phyloP scores from a whole-genome alignment of 2,113 vertebrate species.

The Corythoichthys haematopterus region DNA sequence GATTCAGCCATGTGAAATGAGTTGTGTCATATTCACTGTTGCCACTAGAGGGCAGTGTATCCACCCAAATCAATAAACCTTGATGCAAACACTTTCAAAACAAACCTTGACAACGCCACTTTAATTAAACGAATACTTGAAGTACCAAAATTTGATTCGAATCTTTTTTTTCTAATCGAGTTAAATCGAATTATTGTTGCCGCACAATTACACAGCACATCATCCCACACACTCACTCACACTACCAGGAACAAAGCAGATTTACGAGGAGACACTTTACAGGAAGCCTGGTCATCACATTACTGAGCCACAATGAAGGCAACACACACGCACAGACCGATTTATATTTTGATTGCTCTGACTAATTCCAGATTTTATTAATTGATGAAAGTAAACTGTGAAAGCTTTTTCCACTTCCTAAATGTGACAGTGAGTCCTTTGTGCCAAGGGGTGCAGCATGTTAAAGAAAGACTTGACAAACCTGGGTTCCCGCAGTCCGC shows the following conservation, averaged over 20 bases:
- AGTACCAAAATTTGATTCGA: no score
- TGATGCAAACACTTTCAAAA: no score
- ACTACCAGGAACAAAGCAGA: background rate
- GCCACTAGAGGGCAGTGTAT: no score
- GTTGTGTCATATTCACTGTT: no score
- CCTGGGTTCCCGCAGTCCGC: constrained; percentile 71
- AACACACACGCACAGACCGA: background rate
- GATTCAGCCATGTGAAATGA: no score
- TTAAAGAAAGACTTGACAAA: constrained; percentile 6
- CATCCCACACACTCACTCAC: background rate
- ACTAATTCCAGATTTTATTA: background rate
- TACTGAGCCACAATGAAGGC: background rate
- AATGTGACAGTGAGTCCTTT: background rate
- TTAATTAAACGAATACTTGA: no score
- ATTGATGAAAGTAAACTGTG: background rate
- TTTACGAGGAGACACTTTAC: no score
- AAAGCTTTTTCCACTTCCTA: background rate
- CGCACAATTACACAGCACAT: background rate
- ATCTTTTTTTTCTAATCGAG: no score
- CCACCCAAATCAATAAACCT: no score
- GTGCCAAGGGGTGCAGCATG: background rate
- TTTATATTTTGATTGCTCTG: background rate
- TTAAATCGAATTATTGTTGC: no score
- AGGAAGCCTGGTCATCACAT: background rate
- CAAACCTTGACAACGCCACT: no score